Conservation (phyloP, 2,113 vertebrate genomes). For the Pundamilia nyererei region DNA sequence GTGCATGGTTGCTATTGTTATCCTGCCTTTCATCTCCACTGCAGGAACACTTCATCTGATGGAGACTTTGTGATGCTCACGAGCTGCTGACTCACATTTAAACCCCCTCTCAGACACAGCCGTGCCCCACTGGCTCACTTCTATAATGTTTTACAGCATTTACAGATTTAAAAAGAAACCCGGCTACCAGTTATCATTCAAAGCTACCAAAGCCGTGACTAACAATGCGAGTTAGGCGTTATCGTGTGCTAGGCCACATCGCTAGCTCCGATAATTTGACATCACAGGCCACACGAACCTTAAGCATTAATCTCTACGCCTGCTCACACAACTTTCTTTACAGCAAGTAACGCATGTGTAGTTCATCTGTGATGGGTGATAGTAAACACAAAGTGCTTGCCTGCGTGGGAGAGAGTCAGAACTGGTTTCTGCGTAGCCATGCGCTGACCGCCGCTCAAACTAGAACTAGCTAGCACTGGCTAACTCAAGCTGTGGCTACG, state of each 20-base stretch:
- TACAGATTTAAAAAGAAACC: neutral
- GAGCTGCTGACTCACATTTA: neutral
- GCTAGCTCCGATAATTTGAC: neutral
- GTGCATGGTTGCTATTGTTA: neutral
- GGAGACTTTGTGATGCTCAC: neutral
- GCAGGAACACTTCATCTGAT: neutral
- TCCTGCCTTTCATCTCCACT: neutral
- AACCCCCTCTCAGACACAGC: neutral
- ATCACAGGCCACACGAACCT: neutral
- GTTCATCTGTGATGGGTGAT: neutral
- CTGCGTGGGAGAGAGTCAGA: constrained; percentile 35
- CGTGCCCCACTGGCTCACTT: too few species aligned
- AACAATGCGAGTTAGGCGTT: neutral
- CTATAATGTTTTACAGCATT: neutral
- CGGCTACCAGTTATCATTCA: neutral
- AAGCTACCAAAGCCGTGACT: neutral
- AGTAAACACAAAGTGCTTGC: constrained; percentile 36
- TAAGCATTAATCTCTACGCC: neutral
- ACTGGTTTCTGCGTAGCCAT: constrained; percentile 39
- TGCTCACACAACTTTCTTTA: neutral
- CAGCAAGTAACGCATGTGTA: neutral
- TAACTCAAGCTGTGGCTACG: constrained; percentile 7
- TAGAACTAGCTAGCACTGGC: constrained; percentile 12
- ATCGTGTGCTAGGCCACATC: constrained; percentile 16
- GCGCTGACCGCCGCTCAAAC: constrained; percentile 16